A percentile compares a stretch with the other conserved stretches of the same genome.
phyloP scores from a whole-genome alignment of 1,140 invertebrate genomes.

The Zaprionus capensis region DNA sequence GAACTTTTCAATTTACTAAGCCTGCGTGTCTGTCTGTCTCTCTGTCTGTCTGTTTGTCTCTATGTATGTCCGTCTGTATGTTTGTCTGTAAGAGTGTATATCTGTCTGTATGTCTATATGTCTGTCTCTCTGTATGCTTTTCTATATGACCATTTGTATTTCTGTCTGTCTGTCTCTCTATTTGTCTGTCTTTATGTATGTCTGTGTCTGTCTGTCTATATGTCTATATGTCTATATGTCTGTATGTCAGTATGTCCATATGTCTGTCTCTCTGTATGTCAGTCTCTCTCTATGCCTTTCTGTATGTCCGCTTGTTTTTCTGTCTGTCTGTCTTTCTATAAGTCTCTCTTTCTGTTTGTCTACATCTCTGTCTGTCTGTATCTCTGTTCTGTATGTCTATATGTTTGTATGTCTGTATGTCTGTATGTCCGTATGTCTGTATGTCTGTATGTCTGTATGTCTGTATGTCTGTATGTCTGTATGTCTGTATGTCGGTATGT shows the following conservation, averaged over 20 bases:
- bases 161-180: neutral
- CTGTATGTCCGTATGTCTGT: too few relatives aligned
- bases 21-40: constrained; percentile 3
- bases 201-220: neutral
- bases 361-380: neutral
- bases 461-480: too few relatives aligned
- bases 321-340: neutral
- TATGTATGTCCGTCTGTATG: neutral
- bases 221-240: neutral
- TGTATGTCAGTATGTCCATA: neutral
- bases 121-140: neutral
- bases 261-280: too few relatives aligned
- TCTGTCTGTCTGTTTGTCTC: neutral
- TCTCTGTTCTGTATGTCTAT: neutral
- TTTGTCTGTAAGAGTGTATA: neutral
- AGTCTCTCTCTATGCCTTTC: too few relatives aligned
- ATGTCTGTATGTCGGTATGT: too few relatives aligned
- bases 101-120: neutral
- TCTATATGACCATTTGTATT: too few relatives aligned
- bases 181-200: neutral
- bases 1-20: constrained; percentile 46
- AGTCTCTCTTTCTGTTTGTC: neutral
- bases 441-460: too few relatives aligned
- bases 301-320: neutral
- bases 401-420: too few relatives aligned